These are phyloP conservation scores for Elephas maximus DNA, from an alignment of 2,113 vertebrate genomes.

Conservation along the genomic window DNA sequence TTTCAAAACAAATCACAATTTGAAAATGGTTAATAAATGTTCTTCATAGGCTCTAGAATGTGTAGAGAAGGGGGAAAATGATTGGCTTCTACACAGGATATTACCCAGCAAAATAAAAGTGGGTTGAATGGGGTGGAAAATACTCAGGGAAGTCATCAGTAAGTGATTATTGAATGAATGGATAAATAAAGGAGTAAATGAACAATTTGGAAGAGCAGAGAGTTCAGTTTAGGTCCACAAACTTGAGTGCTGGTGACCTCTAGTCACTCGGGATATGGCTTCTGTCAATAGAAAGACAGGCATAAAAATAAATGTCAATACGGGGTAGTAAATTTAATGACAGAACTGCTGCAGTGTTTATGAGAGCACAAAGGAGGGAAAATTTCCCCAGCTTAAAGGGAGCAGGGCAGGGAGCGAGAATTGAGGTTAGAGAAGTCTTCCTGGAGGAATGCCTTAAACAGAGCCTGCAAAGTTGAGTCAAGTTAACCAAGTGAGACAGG, in stretches of 20 bases:
- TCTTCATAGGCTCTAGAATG: constrained; percentile 47
- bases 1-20: constrained; percentile 83
- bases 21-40: constrained; percentile 75
- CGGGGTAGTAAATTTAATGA: background rate
- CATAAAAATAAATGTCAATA: background rate
- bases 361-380: background rate
- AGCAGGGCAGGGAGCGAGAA: background rate
- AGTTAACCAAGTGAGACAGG: background rate
- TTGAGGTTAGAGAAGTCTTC: background rate
- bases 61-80: background rate
- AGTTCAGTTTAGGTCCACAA: background rate
- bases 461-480: constrained; percentile 30
- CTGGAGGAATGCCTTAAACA: background rate
- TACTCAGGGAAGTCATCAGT: background rate
- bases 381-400: background rate
- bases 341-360: background rate
- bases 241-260: constrained; percentile 4
- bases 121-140: background rate
- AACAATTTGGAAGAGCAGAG: background rate
- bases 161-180: constrained; percentile 8
- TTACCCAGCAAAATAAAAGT: constrained; percentile 35
- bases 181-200: background rate
- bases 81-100: background rate
- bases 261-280: background rate
- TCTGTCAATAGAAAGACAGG: background rate